Base-by-base conservation (phyloP, 2,888 invertebrate genomes). In the Bellardia bayeri region DNA sequence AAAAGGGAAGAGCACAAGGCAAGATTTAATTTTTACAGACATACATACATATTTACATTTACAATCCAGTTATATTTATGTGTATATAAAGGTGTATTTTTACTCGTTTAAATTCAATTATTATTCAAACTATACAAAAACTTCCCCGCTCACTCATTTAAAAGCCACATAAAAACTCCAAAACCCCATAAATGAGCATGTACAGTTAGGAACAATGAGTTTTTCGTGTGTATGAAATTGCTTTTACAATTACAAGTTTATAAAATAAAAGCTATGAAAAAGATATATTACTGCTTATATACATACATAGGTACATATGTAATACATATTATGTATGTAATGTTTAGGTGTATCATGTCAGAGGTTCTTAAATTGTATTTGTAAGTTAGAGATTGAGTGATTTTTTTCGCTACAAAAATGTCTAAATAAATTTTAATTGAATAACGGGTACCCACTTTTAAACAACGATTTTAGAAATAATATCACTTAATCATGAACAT, bases 281-380 rank as follows among this genome's bases (percentile, higher is more conserved):
- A 61, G 1, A 33, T 33, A 33, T 33, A 33, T 54, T 51, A 7
- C 37, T 9, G 8, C 40, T 51, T 63, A 9, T 42, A n/a, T 42
- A n/a, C 7, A 7, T 64, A 40, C 2, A 14, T 13, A 23, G 0
- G 23, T 23, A 23, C 23, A 23, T 23, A 23, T 23, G 23, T 23
- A 23, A 23, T 23, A 23, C 1, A 23, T 23, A 23, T 23, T 23
- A 23, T 23, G 45, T 30, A 23, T 33, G n/a, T 42, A 54, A 23
- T 33, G 16, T 51, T 76, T 37, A 63, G 37, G 63, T 33, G 66
- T 71, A 45, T 30, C 16, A 30, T 30, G 16, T 1, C 81, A 81
- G 78, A 11, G 78, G 2, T 79, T 68, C 66, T 40, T 30, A 56
- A 78, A 40, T n/a, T 6, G n/a, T 16, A 23, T 58, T 71, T 71